Evolutionary conservation across 2,888 invertebrate species (phyloP).

Genomic region (Tanypteryx hageni): DNA sequence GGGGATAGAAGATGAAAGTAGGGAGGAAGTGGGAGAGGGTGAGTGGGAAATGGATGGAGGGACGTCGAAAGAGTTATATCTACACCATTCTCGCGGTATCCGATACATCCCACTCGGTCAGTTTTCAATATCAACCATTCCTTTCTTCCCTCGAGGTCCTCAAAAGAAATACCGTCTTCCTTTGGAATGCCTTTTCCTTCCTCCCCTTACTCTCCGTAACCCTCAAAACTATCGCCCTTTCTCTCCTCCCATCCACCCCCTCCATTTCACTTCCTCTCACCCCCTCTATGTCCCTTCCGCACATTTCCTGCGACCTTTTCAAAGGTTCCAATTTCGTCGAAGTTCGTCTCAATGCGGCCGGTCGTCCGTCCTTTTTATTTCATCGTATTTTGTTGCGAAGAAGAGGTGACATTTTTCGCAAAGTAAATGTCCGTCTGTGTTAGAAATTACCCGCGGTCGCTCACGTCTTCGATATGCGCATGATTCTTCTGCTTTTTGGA

Average conservation of each 20-base stretch:
- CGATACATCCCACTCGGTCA: constrained; percentile 9
- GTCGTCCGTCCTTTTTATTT: no score
- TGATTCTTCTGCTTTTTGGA: no score
- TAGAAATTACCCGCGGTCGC: no score
- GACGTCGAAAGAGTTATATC: no score
- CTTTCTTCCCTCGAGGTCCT: not conserved
- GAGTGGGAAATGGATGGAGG: not conserved
- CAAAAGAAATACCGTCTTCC: not conserved
- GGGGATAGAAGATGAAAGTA: no score
- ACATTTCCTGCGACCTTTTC: not conserved
- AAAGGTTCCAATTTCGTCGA: not conserved
- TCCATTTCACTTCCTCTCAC: not conserved
- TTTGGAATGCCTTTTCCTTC: not conserved
- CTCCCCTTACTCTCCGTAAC: not conserved
- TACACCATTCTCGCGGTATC: no score
- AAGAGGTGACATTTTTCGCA: no score
- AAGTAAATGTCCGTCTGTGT: no score
- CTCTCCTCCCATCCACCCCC: not conserved
- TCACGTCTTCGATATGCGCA: no score
- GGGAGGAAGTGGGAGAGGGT: no score
- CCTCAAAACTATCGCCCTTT: not conserved
- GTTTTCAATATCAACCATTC: constrained; percentile 40
- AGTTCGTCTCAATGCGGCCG: no score
- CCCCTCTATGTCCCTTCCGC: not conserved
- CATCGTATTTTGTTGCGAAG: no score